Evolutionary conservation across 1,140 invertebrate genomes (phyloP), one percentile per base, ranked within the genome.

Genomic region (Papilio machaon): DNA sequence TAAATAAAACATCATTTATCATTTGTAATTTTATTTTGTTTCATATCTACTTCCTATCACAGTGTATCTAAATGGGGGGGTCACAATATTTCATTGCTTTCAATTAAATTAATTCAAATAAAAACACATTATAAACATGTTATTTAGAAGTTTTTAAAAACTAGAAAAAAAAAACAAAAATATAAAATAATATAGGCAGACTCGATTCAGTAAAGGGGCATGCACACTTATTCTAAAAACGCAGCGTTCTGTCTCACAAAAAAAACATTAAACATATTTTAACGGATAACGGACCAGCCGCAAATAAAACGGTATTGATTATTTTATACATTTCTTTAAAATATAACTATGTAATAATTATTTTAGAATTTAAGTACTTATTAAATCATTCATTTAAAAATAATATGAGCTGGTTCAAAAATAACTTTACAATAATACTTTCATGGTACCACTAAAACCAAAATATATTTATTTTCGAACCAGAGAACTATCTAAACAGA

Each of bases 161-260:
- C 75, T 80, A 78, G 79, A 73, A 79, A 30, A 82, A 82, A 81
- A 82, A 81, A 81, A 82, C 79, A 85, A 83, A 81, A 83, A 78
- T 86, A 83, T 85, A 82, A 82, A 85, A 78, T 84, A 83, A 85
- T 85, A 87, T 88, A 86, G 85, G 84, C 85, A 88, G 84, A 88
- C 70, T 86, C 82, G 70, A 58, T 83, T 81, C 67, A 80, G 80
- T 85, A 84, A 82, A 84, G 81, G 81, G 82, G 64, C 70, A 80
- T 79, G 67, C 85, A 86, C 86, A 89, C 86, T 2, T 81, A 49
- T 43, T 19, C 9, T n/a, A 52, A 23, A 81, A 82, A 80, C 80
- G 80, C 75, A 60, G 76, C 73, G 54, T 58, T 79, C 52, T 11
- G 74, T 47, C 30, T n/a, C 30, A 75, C 38, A 58, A n/a, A 43